A percentile compares a stretch with the other conserved stretches of the same genome.
phyloP scores from a whole-genome alignment of 2,797 vertebrate genomes.

The Sebastolobus altivelis region DNA sequence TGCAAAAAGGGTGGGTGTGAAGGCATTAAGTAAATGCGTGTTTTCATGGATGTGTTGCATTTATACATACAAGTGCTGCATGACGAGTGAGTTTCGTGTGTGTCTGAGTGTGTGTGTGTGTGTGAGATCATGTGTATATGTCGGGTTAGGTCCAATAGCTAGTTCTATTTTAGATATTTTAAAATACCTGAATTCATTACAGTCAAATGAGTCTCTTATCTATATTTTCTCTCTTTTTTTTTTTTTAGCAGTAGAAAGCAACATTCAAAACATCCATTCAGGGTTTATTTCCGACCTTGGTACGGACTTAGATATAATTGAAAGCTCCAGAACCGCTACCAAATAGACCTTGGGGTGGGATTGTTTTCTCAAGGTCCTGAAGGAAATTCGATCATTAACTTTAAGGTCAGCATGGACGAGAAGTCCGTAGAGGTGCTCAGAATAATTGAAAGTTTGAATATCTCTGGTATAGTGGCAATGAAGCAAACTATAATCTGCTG shows the following conservation, averaged over 20 bases:
- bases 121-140: neutral
- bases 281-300: neutral
- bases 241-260: neutral
- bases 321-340: neutral
- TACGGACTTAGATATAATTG: neutral
- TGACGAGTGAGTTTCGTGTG: conserved; percentile 1
- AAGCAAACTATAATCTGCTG: neutral
- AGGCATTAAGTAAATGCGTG: conserved; percentile 46
- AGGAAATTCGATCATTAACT: neutral
- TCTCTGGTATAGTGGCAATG: neutral
- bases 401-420: neutral
- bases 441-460: neutral
- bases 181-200: conserved; percentile 32
- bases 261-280: conserved; percentile 13
- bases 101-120: conserved; percentile 4
- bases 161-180: conserved; percentile 28
- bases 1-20: conserved; percentile 50
- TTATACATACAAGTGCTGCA: conserved; percentile 43
- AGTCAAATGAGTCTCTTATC: conserved; percentile 21
- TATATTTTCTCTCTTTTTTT: conserved; percentile 12
- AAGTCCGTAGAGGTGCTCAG: neutral
- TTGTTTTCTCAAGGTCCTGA: neutral
- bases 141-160: neutral
- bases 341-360: neutral
- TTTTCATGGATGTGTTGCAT: conserved; percentile 48